Conservation (phyloP, 2,113 vertebrate genomes). For the Tragelaphus buxtoni region DNA sequence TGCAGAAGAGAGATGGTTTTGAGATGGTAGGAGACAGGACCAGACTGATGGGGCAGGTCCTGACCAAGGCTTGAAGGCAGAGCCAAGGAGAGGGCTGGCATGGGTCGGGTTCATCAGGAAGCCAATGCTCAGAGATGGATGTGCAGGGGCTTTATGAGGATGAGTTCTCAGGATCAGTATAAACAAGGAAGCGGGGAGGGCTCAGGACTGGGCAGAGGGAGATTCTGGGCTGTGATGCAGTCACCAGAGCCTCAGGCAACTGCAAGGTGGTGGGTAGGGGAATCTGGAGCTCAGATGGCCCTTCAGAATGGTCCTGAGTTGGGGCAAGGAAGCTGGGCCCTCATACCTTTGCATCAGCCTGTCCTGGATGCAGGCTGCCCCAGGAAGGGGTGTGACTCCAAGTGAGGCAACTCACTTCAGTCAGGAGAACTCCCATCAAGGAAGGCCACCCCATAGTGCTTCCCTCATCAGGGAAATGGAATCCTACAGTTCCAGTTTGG, state of each 20-base stretch:
- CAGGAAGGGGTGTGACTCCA: background rate
- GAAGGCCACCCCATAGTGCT: background rate
- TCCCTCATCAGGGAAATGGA: background rate
- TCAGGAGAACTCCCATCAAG: background rate
- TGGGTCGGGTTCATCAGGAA: background rate
- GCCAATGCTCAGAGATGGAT: background rate
- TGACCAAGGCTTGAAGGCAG: background rate
- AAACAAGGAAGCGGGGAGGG: background rate
- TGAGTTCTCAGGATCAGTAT: background rate
- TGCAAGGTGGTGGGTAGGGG: accelerated
- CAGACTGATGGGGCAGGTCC: background rate
- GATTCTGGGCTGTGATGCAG: background rate
- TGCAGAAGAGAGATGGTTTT: background rate
- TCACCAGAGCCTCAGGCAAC: background rate
- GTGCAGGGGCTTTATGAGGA: background rate
- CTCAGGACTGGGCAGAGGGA: background rate
- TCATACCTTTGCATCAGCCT: background rate
- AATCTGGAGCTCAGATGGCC: background rate
- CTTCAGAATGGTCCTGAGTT: background rate
- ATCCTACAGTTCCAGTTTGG: background rate
- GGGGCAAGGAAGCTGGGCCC: background rate
- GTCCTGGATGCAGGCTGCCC: background rate
- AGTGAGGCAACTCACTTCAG: background rate
- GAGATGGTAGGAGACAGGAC: background rate
- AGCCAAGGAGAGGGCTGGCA: background rate